Base-by-base conservation (phyloP, 2,888 invertebrate species). In the Eupithecia subfuscata region DNA sequence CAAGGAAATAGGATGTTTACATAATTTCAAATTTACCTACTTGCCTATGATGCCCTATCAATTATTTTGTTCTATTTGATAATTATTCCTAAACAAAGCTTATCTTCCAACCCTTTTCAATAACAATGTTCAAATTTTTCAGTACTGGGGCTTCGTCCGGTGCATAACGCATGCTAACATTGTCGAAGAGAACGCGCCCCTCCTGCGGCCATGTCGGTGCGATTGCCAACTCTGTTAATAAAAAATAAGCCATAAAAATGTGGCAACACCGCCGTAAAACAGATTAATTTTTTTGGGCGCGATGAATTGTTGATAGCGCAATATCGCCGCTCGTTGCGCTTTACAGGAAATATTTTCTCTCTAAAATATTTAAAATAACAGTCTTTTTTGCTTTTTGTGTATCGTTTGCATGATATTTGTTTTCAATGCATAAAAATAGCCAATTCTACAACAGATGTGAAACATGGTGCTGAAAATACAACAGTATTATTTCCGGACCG, bases 131-230 rank as follows among this genome's bases (percentile, higher is more conserved):
- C 48, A 95, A 82, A 78, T 94, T 90, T 78, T 90, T 92, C 25
- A 98, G 91, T 0, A 98, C 97, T 0, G 96, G 96, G 0, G 95
- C 91, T 76, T 96, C 96, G 0, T 93, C 88, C 0, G 95, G 91
- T 8, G 95, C 93, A 83, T 98, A 98, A 72, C 95, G 94, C 84
- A 98, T 85, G 70, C 85, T 93, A 3, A 97, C 94, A 70, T 96
- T 91, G 76, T 95, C 90, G 83, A 97, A 97, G 71, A 94, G 91
- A 25, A 97, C 91, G 81, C 89, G 91, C 11, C 97, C 97, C 60
- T 95, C 86, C 8, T 91, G 85, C 0, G 97, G 97, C 97, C 97
- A 97, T 0, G 90, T 89, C 0, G 91, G 85, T 0, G 95, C 95
- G 45, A 96, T 96, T 52, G 95, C 89, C 60, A 95, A 92, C 82